Evolutionary conservation across 2,888 invertebrate genomes (phyloP).

Genomic region (Harpalus rufipes): DNA sequence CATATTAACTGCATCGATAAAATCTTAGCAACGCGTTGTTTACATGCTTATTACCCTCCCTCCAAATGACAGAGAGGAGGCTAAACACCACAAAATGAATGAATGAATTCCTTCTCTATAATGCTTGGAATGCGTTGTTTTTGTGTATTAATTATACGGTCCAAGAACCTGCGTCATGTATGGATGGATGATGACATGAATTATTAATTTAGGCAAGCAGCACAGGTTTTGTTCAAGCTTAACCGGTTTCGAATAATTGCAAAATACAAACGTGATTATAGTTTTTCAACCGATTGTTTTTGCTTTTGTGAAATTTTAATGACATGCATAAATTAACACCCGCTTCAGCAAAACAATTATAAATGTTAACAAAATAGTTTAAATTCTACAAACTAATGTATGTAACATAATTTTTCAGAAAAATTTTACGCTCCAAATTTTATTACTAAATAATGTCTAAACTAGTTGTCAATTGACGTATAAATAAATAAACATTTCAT

Average conservation of each 20-base stretch:
- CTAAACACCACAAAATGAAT: neutral
- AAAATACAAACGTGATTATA: conserved; percentile 15
- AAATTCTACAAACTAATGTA: neutral
- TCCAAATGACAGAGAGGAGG: neutral
- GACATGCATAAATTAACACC: neutral
- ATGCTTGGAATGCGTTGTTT: conserved; percentile 6
- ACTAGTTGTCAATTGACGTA: too few species aligned
- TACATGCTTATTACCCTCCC: conserved; percentile 18
- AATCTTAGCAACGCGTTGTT: neutral
- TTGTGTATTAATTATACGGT: conserved; percentile 25
- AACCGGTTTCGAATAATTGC: conserved; percentile 53
- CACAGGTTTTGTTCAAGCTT: conserved; percentile 22
- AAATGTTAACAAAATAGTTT: neutral
- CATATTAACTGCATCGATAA: conserved; percentile 30
- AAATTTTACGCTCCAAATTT: too few species aligned
- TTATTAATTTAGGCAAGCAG: conserved; percentile 41
- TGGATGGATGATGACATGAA: conserved; percentile 54
- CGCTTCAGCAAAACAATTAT: neutral
- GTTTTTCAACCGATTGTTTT: conserved; percentile 23
- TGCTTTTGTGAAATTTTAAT: neutral
- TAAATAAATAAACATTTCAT: too few species aligned
- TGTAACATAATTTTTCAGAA: too few species aligned
- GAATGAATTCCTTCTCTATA: neutral
- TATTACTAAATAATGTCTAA: too few species aligned
- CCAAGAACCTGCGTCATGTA: conserved; percentile 19